A percentile compares a stretch with the other conserved stretches of the same genome.
Conservation (phyloP, 1,140 invertebrate genomes). For the Cydia pomonella region DNA sequence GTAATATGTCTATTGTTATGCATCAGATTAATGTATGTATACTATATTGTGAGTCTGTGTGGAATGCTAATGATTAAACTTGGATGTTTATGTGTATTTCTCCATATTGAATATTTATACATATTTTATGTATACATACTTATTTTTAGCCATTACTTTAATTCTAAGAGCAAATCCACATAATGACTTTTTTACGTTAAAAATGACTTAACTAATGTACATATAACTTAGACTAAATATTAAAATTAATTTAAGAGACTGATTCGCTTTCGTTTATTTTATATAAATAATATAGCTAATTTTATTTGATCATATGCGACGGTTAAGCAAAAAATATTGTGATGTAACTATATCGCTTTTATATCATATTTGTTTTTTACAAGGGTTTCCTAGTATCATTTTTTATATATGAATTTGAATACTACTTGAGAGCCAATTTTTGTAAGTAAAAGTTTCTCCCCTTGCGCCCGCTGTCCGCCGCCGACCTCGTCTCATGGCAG, state of each 20-base stretch:
- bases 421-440: too few species aligned
- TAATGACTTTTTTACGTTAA: conserved; percentile 27
- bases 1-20: conserved; percentile 26
- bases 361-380: neutral
- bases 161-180: conserved; percentile 2
- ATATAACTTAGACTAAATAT: conserved; percentile 66
- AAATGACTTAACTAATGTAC: conserved; percentile 49
- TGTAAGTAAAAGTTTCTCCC: too few species aligned
- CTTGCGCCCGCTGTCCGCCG: too few species aligned
- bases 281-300: conserved; percentile 38
- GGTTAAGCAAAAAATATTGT: conserved; percentile 29
- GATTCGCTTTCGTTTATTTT: conserved; percentile 69
- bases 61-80: conserved; percentile 48
- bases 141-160: neutral
- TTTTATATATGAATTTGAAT: neutral
- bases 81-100: conserved; percentile 37
- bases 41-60: conserved; percentile 49
- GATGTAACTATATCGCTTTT: conserved; percentile 47
- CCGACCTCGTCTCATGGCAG: too few species aligned
- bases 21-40: conserved; percentile 41
- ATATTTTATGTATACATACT: conserved; percentile 16
- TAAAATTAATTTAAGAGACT: conserved; percentile 74
- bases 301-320: neutral
- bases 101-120: conserved; percentile 37
- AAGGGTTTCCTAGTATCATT: neutral